phyloP scores from a whole-genome alignment of 2,797 vertebrate genomes.

The Todus mexicanus region DNA sequence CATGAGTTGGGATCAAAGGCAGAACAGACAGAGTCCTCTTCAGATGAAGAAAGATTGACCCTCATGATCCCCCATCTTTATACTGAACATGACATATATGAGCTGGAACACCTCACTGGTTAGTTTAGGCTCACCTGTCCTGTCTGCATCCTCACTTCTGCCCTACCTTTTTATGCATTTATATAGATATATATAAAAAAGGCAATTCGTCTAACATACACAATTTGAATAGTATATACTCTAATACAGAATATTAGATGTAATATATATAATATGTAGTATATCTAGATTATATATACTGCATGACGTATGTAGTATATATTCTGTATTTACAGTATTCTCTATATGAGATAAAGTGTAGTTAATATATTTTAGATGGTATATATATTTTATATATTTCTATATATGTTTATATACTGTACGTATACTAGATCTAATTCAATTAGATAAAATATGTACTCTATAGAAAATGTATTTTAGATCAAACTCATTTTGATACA shows the following conservation, averaged over 20 bases:
- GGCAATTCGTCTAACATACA: neutral
- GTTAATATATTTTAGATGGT: neutral
- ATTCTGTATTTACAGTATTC: neutral
- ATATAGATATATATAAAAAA: neutral
- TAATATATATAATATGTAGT: neutral
- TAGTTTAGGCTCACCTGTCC: neutral
- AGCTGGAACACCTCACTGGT: no score
- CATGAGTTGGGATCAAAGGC: no score
- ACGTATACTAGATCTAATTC: neutral
- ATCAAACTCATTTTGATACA: neutral
- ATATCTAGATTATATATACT: neutral
- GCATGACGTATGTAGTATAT: neutral
- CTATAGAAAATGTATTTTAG: neutral
- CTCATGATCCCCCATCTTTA: no score
- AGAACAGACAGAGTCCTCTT: no score
- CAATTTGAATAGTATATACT: neutral
- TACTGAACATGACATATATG: no score
- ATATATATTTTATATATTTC: no score
- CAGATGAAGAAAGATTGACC: no score
- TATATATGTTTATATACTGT: neutral
- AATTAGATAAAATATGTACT: neutral
- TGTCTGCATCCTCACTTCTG: neutral
- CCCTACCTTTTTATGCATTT: neutral
- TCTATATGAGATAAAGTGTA: neutral
- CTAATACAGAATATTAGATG: neutral